Evolutionary conservation across 64 coral and sea anemone genomes (phyloP), one percentile per base, ranked within the genome.

Genomic region (Orbicella faveolata): DNA sequence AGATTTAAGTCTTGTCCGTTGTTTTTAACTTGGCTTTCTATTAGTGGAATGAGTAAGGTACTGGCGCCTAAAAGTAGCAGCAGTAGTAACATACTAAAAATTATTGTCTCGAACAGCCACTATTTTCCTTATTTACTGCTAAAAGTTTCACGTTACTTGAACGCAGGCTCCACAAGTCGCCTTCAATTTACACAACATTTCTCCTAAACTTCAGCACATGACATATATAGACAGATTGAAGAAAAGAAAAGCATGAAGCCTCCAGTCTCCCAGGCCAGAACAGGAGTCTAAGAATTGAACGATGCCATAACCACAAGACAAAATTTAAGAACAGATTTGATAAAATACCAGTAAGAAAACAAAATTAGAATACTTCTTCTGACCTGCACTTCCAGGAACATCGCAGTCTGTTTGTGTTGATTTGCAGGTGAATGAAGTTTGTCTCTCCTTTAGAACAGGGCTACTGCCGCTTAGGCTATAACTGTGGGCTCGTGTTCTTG

Each of bases 301-400:
- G n/a, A 25, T 25, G 5, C 25, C 6, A 9, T 6, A 10, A 6
- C n/a, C 25, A 25, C 25, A 59, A 59, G 55, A 26, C 20, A n/a
- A 25, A 30, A 21, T 23, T 70, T 9, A 23, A 25, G 21, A 9
- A 33, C 1, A 10, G 21, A 26, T 8, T 26, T 25, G 9, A 11
- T 7, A 26, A 3, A 26, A 5, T n/a, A 11, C 9, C 21, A n/a
- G 21, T 52, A 17, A 30, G 36, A 77, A n/a, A 23, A 10, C 13
- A 78, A 53, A 52, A 78, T 17, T 51, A 9, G 9, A 41, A 10
- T 44, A 7, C 1, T 7, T 19, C 41, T 11, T 23, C 9, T 17
- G 33, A 85, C 82, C 82, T 85, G 82, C 82, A 72, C 82, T 85
- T 67, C 36, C 82, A 26, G 82, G 44, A 23, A 39, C 82, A 53